phyloP scores from a whole-genome alignment of 2,888 invertebrate genomes.

The Empis stercorea region DNA sequence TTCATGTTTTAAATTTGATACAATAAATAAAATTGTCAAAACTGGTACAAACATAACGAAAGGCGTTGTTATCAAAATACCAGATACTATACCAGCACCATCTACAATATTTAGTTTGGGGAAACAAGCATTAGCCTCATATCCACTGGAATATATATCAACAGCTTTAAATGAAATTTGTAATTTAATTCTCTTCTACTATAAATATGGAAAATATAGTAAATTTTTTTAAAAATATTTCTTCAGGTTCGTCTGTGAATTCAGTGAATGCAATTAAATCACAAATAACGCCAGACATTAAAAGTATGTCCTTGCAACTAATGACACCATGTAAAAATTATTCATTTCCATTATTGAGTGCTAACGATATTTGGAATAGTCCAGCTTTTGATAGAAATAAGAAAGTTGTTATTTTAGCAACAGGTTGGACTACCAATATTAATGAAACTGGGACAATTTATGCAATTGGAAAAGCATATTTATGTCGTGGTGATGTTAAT shows the following conservation, averaged over 20 bases:
- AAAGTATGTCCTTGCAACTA: slow-evolving; percentile 27
- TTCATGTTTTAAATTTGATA: too few species aligned
- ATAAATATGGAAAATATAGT: background rate
- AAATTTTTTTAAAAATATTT: too few species aligned
- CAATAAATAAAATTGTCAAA: too few species aligned
- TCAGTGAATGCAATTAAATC: slow-evolving; percentile 21
- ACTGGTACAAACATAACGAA: too few species aligned
- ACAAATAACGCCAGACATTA: slow-evolving; percentile 25
- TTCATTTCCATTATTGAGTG: slow-evolving; percentile 23
- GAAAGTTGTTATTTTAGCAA: slow-evolving; percentile 28
- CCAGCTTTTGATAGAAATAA: slow-evolving; percentile 25
- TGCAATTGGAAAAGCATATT: slow-evolving; percentile 25
- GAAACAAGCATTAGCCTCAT: slow-evolving; percentile 29
- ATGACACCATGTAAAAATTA: slow-evolving; percentile 22
- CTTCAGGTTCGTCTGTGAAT: slow-evolving; percentile 27
- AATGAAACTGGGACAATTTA: slow-evolving; percentile 24
- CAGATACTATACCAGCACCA: slow-evolving; percentile 12
- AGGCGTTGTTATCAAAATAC: too few species aligned
- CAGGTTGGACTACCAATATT: slow-evolving; percentile 32
- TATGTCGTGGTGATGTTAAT: slow-evolving; percentile 28
- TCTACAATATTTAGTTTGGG: slow-evolving; percentile 22
- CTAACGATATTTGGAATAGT: slow-evolving; percentile 27
- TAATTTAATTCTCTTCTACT: slow-evolving; percentile 16
- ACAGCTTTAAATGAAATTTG: slow-evolving; percentile 25
- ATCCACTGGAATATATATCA: slow-evolving; percentile 29